Percentiles rank a stretch among this genome's conserved stretches.
phyloP scores from a whole-genome alignment of 2,113 vertebrate genomes.

The Suricata suricatta region DNA sequence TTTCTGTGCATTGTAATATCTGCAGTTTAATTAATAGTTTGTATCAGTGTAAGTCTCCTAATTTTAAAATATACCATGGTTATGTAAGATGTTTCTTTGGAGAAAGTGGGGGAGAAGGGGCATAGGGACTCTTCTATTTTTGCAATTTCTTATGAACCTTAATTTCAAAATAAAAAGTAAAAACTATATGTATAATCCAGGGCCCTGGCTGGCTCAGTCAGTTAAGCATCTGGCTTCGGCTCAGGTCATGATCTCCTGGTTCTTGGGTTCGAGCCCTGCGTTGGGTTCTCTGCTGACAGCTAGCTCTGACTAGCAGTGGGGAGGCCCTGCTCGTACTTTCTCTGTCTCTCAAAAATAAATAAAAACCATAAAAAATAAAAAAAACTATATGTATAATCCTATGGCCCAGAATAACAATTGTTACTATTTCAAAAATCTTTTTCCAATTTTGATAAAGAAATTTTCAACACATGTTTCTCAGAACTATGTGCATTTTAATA shows the following conservation, averaged over 20 bases:
- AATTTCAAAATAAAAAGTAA: not conserved
- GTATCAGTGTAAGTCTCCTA: not conserved
- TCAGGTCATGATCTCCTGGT: no score
- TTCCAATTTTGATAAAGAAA: not conserved
- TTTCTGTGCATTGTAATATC: not conserved
- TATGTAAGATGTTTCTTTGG: not conserved
- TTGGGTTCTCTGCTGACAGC: no score
- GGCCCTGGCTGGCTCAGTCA: no score
- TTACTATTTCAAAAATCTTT: not conserved
- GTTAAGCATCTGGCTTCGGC: no score
- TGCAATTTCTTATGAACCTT: not conserved
- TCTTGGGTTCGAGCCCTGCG: no score
- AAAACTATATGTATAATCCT: not conserved
- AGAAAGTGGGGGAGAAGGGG: not conserved
- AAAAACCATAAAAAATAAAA: not conserved
- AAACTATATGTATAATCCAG: not conserved
- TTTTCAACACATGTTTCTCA: not conserved
- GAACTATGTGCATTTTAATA: not conserved
- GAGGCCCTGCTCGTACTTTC: no score
- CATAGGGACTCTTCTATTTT: not conserved
- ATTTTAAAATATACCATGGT: not conserved
- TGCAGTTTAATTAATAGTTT: not conserved
- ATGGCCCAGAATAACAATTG: not conserved
- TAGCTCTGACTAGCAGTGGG: no score
- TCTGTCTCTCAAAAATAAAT: no score